Base-by-base conservation (phyloP, 2,888 invertebrate species). In the Ormyrus pomaceus region DNA sequence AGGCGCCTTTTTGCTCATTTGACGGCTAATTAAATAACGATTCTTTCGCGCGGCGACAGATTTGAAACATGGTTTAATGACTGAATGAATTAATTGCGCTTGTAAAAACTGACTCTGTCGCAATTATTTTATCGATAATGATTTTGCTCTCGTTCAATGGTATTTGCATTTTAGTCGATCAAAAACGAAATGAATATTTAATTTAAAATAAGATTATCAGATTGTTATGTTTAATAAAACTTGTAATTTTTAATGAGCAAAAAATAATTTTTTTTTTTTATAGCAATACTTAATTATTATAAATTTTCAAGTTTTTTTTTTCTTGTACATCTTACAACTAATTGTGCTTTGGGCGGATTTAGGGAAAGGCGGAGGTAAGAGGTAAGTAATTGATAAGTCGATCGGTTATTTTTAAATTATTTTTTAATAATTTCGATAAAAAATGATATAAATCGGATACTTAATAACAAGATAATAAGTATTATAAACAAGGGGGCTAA, bases 351-450 rank as follows among this genome's bases (percentile, higher is more conserved):
- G 61, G 11, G 0, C 19, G 58, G 56, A 77, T 72, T 19, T n/a
- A 51, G 71, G 69, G 53, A 65, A 8, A 70, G 82, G 71, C 45
- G 45, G 2, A 51, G 59, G 69, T 45, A 19, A 45, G 9, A 59
- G 77, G 76, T 71, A 19, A 71, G 34, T 56, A 79, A 84, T 82
- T 78, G 81, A 84, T 73, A 83, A 85, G 82, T 80, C 83, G 71
- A 70, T 75, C 80, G 74, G 34, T 84, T 85, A 86, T 89, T 90
- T 90, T 90, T 87, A 87, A 90, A 88, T 89, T 86, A 89, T 90
- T 91, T 90, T 91, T 91, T 91, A 90, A 91, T 90, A 89, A 90
- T 90, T 89, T 90, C 87, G 88, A 90, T 90, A 90, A 90, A 91
- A 90, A 91, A 91, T 91, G 90, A 90, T 90, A 91, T 89, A 91